Base-by-base conservation (phyloP, 1,140 invertebrate species). In the Stenopsyche tienmushanensis region DNA sequence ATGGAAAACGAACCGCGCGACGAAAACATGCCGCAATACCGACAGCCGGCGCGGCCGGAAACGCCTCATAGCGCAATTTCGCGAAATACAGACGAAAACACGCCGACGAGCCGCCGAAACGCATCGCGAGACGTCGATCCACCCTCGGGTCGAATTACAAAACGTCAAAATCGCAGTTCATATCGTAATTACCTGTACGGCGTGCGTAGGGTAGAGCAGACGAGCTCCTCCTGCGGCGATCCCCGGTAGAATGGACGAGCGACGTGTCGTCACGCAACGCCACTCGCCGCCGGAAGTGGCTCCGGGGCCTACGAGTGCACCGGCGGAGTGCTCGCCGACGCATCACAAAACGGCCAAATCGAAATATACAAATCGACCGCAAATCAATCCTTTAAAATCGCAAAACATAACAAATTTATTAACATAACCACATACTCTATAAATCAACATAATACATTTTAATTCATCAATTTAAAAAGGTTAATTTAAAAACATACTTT, bases 201-300 rank as follows among this genome's bases (percentile, higher is more conserved):
- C 57, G 41, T 47, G 57, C 29, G 42, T 23, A 18, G 23, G 29
- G 2, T 17, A 25, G 57, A 45, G 23, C 41, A 45, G 54, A 57
- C 29, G 39, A 47, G 57, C 20, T 15, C 9, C 57, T 24, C 42
- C 23, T 10, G 2, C 21, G 15, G 44, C 57, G 57, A 29, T 24
- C 42, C 57, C 57, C 41, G 42, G 26, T 20, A 26, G 57, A 60
- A 60, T 60, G 57, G 57, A 5, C 57, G 57, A 60, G 57, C 25
- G 15, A 60, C 57, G 57, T 60, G 57, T 60, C 57, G 57, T 44
- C 57, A 47, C 42, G 23, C 10, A 54, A n/a, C 20, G n/a, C 1
- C 1, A 13, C 21, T 7, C 57, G 42, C 39, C 23, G 24, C 57
- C 57, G 57, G 57, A 60, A 60, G 42, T 20, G 13, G 53, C 44